Conservation (phyloP, 2,113 vertebrate genomes). For the Euleptes europaea region DNA sequence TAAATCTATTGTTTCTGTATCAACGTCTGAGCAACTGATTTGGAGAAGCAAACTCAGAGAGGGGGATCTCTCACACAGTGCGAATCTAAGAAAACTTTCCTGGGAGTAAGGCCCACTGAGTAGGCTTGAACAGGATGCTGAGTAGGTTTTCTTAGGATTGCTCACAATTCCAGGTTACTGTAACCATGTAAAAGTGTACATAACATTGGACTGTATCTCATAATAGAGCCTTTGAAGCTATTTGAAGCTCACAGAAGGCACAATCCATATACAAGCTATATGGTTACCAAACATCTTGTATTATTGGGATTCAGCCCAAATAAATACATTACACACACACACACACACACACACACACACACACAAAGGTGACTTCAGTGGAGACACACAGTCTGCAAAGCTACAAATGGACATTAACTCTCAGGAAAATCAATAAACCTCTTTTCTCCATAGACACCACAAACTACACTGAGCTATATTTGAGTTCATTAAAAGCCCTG, state of each 20-base stretch:
- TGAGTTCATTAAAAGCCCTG: slow-evolving; percentile 22
- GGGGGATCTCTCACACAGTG: no score
- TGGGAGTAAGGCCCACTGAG: no score
- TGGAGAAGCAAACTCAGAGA: no score
- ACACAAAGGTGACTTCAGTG: slow-evolving; percentile 28
- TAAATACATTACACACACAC: slow-evolving; percentile 26
- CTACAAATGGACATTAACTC: slow-evolving; percentile 41
- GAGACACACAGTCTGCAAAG: slow-evolving; percentile 35
- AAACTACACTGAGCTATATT: not conserved
- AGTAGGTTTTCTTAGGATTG: no score
- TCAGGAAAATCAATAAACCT: slow-evolving; percentile 34
- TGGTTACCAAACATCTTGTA: rapidly evolving
- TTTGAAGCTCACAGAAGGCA: not conserved
- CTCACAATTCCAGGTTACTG: not conserved
- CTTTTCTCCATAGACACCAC: slow-evolving; percentile 8
- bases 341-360: not conserved
- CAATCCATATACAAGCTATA: not conserved
- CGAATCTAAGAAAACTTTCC: no score
- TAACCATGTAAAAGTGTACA: not conserved
- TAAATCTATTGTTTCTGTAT: no score
- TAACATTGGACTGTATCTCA: not conserved
- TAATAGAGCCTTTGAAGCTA: not conserved
- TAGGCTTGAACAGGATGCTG: no score
- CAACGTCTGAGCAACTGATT: no score
- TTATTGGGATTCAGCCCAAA: slow-evolving; percentile 14